Base-by-base conservation (phyloP, 1,140 invertebrate species). In the Alviniconcha marisindica region DNA sequence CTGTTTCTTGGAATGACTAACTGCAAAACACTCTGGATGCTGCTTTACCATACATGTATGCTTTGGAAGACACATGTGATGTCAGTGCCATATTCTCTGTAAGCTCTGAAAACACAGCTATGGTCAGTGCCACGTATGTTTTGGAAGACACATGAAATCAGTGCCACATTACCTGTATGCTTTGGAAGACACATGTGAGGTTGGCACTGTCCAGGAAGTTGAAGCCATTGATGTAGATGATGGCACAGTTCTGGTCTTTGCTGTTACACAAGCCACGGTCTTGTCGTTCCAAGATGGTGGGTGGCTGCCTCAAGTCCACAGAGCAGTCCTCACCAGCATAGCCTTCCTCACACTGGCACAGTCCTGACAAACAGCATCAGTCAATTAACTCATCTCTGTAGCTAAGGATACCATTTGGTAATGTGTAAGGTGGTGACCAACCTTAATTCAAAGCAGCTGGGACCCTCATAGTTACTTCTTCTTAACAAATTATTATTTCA, bases 271-370 rank as follows among this genome's bases (percentile, higher is more conserved):
- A 18, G 28, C 81, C 31, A 63, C 60, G 77, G 18, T 44, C 42
- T 2, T 28, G 15, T 21, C 78, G 73, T 12, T 76, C 83, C 3
- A 51, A 40, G 24, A 90, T 7, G 0, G 21, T 33, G 31, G 89
- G 89, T 54, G 89, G 87, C 14, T 51, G 24, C 0, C 10, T 74
- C 51, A 83, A 69, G 31, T 83, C 77, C 40, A 90, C 56, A 31
- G 84, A 84, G 69, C 89, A 90, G 36, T 87, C 88, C n/a, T 81
- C 80, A 63, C 87, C 88, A 28, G 54, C 84, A 77, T 69, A 89
- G 21, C 83, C 87, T 15, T 83, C 63, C 40, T 86, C 36, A 83
- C 88, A 90, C 21, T 56, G 31, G 83, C 88, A 89, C 21, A 51
- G 38, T 77, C 89, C 88, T 89, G 56, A 48, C 84, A 80, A 74